Conservation (phyloP, 2,888 invertebrate species). For the Caenorhabditis macrosperma region DNA sequence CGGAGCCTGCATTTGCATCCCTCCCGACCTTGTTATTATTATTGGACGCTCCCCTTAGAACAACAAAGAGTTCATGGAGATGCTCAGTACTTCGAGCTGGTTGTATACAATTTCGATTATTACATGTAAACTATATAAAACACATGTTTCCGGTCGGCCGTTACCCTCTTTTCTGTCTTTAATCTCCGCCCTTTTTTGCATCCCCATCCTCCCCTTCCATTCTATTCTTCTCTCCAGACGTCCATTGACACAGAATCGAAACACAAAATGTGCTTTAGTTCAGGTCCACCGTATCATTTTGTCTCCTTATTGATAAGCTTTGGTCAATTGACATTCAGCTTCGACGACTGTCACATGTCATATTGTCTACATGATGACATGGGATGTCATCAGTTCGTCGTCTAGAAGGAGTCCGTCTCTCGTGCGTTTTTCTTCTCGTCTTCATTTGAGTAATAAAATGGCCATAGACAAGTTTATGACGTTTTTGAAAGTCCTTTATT, state of each 20-base stretch:
- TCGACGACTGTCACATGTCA: not conserved
- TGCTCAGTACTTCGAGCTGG: slow-evolving; percentile 18
- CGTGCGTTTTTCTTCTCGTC: not conserved
- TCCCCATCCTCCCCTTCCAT: not conserved
- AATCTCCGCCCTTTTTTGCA: slow-evolving; percentile 35
- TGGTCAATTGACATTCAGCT: not conserved
- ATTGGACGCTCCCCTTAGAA: slow-evolving; percentile 1
- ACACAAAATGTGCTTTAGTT: not conserved
- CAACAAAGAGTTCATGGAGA: slow-evolving; percentile 54
- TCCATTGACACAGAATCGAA: not conserved
- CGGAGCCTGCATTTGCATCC: not conserved
- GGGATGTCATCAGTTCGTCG: not conserved
- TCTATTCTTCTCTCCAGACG: slow-evolving; percentile 4
- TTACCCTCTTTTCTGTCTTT: slow-evolving; percentile 9
- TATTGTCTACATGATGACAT: not conserved
- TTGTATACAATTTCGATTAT: slow-evolving; percentile 48
- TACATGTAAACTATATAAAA: slow-evolving; percentile 51
- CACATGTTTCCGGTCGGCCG: slow-evolving; percentile 32
- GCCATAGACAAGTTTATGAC: not conserved
- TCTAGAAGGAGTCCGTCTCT: not conserved
- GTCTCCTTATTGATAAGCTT: not conserved
- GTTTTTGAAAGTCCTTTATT: not conserved
- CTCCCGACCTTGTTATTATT: slow-evolving; percentile 21
- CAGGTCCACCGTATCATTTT: not conserved
- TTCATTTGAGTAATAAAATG: not conserved